A percentile compares a stretch with the other conserved stretches of the same genome.
Conservation (phyloP, 2,797 vertebrate genomes). For the Chromis chromis region DNA sequence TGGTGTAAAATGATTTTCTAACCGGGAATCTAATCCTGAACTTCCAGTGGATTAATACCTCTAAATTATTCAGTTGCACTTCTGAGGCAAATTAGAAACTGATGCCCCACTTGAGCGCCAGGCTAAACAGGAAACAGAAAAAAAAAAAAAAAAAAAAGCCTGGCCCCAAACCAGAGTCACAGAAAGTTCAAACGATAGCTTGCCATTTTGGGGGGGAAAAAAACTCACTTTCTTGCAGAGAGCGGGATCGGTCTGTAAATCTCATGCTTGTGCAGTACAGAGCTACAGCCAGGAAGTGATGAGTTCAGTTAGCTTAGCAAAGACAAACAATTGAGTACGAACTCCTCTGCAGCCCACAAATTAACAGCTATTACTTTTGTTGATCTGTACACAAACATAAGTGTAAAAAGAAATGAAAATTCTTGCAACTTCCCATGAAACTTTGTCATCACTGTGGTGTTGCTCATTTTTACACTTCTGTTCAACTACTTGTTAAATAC, state of each 20-base stretch:
- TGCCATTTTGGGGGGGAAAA: neutral
- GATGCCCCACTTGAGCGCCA: neutral
- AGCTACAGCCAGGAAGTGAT: neutral
- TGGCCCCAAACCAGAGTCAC: slow-evolving; percentile 4
- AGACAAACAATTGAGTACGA: no score
- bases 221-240: neutral
- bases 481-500: no score
- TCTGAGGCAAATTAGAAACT: slow-evolving; percentile 5
- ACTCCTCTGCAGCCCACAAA: no score
- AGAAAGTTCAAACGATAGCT: slow-evolving; percentile 1
- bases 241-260: neutral
- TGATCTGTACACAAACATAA: no score
- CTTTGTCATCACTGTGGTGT: no score
- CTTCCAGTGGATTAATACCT: slow-evolving; percentile 8
- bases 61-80: neutral
- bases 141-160: neutral
- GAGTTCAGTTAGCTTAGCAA: neutral
- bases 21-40: slow-evolving; percentile 14
- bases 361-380: no score
- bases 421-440: no score
- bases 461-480: no score
- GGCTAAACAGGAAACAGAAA: neutral
- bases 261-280: neutral
- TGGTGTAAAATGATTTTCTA: slow-evolving; percentile 4
- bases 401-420: no score